Evolutionary conservation across 2,113 vertebrate genomes (phyloP).

Genomic region (Notechis scutatus): DNA sequence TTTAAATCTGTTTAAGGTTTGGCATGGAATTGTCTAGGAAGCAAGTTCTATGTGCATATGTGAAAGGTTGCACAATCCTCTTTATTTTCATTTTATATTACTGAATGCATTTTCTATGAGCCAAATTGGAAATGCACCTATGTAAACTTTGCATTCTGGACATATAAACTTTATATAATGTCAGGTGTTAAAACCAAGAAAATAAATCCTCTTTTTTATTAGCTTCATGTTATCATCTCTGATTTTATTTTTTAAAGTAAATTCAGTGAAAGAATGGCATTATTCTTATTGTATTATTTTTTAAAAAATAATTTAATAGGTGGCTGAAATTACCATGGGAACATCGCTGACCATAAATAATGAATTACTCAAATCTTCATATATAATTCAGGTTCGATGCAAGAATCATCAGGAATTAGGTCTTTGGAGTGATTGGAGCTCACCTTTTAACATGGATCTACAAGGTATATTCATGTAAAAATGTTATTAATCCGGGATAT

Average conservation of each 20-base stretch:
- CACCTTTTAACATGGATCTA: constrained; percentile 60
- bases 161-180: too few species aligned
- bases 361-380: constrained; percentile 66
- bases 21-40: not conserved
- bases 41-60: not conserved
- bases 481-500: not conserved
- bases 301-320: constrained; percentile 62
- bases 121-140: not conserved
- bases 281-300: not conserved
- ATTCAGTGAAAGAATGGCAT: not conserved
- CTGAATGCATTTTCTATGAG: not conserved
- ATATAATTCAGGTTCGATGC: constrained; percentile 75
- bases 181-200: not conserved
- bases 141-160: not conserved
- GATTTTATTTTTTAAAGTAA: not conserved
- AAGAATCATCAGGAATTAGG: constrained; percentile 55
- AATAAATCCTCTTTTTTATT: not conserved
- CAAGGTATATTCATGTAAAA: constrained; percentile 66
- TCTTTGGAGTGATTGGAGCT: constrained; percentile 89
- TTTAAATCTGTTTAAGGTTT: not conserved
- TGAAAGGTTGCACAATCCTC: not conserved
- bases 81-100: not conserved
- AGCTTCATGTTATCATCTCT: not conserved
- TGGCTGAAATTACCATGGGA: constrained; percentile 49
- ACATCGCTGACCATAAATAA: constrained; percentile 61